phyloP scores from a whole-genome alignment of 2,113 vertebrate genomes.

The Gracilinanus agilis region DNA sequence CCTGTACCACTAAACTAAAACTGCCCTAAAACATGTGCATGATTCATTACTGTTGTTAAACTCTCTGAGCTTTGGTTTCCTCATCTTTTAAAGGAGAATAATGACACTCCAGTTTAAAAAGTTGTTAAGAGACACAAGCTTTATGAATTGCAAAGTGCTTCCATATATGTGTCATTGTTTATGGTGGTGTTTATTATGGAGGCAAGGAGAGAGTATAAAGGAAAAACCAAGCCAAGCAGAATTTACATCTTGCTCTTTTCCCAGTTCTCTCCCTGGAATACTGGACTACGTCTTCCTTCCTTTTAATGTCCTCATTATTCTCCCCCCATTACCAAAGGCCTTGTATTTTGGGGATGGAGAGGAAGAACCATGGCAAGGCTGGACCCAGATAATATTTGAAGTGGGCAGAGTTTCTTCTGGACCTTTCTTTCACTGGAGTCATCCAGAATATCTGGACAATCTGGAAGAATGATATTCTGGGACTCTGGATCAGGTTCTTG shows the following conservation, averaged over 20 bases:
- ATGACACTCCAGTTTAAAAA: too few relatives aligned
- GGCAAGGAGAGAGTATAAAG: neutral
- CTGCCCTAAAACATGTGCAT: neutral
- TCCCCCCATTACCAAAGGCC: neutral
- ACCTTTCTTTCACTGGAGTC: neutral
- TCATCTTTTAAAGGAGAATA: too few relatives aligned
- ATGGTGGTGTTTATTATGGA: neutral
- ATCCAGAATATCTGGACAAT: neutral
- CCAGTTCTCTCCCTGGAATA: neutral
- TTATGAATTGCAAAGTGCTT: neutral
- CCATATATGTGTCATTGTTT: neutral
- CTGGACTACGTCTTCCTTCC: neutral
- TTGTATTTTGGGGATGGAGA: neutral
- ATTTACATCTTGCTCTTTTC: neutral
- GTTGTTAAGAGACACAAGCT: neutral
- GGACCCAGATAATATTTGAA: neutral
- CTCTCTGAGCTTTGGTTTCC: too few relatives aligned
- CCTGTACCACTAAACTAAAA: neutral
- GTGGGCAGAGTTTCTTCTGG: neutral
- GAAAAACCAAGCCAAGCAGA: neutral
- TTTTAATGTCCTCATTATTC: neutral
- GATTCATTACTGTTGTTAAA: neutral
- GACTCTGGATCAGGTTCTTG: neutral
- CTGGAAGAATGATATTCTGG: neutral
- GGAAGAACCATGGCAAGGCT: neutral